Evolutionary conservation across 2,113 vertebrate genomes (phyloP), one percentile per base, ranked within the genome.

Genomic region (Mugil cephalus): DNA sequence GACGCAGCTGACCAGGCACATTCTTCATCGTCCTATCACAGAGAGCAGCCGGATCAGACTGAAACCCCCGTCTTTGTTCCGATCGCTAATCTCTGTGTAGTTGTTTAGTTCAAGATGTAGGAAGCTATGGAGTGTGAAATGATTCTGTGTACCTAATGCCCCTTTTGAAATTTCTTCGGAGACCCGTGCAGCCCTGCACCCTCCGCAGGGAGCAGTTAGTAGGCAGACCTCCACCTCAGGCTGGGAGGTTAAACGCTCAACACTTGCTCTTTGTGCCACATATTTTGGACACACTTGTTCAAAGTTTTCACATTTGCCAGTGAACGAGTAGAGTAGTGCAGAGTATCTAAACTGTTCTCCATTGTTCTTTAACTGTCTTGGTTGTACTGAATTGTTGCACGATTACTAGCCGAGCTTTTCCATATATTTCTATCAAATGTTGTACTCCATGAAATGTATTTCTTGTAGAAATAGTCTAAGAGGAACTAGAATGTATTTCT

Each of bases 111-210:
- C 24, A 45, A 46, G 82, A 73, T 60, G 46, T 21, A 45, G 40
- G 39, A 71, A 18, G 40, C 82, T 36, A 4, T 65, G 35, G 40
- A 77, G 74, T 65, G 79, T 86, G 79, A 88, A 87, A 86, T 74
- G 30, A 73, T 38, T 60, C 21, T 17, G 38, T 73, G 75, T 65
- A 69, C 55, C 38, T 42, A 17, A 64, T 39, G 12, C 15, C 24
- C 35, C 0, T 52, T 34, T 77, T 61, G 14, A 60, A 45, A 45
- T 71, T 30, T 55, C 10, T 30, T 55, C 12, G 8, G 54, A 15
- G 24, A 51, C 14, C 14, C 61, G 21, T 0, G 8, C 18, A 30
- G 14, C 21, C 63, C 59, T n/a, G 7, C 40, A 0, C 52, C 42
- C 30, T 65, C 4, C 15, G 13, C 58, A 45, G 40, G 54, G 69